These are phyloP conservation scores for Ptiloglossa arizonensis DNA, from an alignment of 1,140 invertebrate species.

Conservation along the genomic window DNA sequence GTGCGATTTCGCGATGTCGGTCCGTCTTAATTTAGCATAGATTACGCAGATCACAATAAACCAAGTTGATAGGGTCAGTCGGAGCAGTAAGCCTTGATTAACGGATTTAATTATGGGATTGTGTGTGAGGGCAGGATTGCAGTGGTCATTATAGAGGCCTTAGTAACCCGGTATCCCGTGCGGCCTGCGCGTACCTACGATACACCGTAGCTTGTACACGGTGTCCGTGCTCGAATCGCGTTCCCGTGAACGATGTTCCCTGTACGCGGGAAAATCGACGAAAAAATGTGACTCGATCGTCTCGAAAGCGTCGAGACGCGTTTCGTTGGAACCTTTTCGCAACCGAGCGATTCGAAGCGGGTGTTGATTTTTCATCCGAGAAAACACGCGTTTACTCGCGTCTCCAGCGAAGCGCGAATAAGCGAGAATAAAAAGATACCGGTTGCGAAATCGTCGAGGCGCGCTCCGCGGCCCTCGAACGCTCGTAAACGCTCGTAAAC, in stretches of 20 bases:
- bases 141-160: slow-evolving; percentile 72
- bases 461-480: background rate
- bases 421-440: slow-evolving; percentile 23
- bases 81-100: slow-evolving; percentile 77
- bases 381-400: slow-evolving; percentile 13
- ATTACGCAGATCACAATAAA: slow-evolving; percentile 81
- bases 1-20: slow-evolving; percentile 65
- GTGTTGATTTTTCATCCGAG: slow-evolving; percentile 1
- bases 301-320: slow-evolving; percentile 30
- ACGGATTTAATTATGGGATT: slow-evolving; percentile 79
- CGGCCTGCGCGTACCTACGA: slow-evolving; percentile 49
- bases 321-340: slow-evolving; percentile 20
- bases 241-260: background rate
- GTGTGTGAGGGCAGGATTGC: slow-evolving; percentile 68
- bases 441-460: slow-evolving; percentile 7
- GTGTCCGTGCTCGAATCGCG: slow-evolving; percentile 36
- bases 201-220: slow-evolving; percentile 41
- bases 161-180: slow-evolving; percentile 68
- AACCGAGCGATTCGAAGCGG: slow-evolving; percentile 1
- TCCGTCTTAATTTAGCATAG: slow-evolving; percentile 79
- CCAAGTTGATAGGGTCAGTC: slow-evolving; percentile 80
- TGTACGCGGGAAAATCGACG: no score
- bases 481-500: no score
- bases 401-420: slow-evolving; percentile 35
- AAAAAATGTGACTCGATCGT: background rate